Evolutionary conservation across 2,113 vertebrate species (phyloP).

Genomic region (Sceloporus tristichus): DNA sequence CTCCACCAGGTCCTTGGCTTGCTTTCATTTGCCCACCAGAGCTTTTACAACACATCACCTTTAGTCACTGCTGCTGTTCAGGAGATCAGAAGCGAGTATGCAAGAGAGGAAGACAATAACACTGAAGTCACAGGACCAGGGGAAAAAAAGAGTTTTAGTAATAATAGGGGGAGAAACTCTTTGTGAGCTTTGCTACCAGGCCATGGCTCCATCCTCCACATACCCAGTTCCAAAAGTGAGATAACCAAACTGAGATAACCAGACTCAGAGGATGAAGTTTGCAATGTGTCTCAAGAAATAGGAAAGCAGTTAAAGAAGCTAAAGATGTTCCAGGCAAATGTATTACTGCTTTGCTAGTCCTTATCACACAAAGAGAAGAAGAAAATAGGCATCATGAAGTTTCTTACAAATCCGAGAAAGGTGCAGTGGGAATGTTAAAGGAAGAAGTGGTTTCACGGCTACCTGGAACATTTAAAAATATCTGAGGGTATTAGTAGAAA

Average conservation of each 20-base stretch:
- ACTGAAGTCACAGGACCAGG: background rate
- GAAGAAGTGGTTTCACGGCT: conserved; percentile 5
- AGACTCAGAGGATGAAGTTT: background rate
- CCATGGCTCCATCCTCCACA: background rate
- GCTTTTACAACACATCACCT: background rate
- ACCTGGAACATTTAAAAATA: background rate
- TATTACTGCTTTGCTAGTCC: conserved; percentile 65
- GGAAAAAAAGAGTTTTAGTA: background rate
- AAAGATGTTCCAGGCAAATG: conserved; percentile 62
- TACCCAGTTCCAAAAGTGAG: background rate
- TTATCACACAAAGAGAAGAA: conserved; percentile 31
- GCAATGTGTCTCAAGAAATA: background rate
- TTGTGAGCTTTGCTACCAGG: background rate
- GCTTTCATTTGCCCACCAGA: background rate
- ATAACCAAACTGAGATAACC: conserved; percentile 8
- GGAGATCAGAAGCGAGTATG: background rate
- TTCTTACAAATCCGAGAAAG: conserved; percentile 38
- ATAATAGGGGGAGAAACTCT: background rate
- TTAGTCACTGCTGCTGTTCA: background rate
- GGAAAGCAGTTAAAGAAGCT: conserved; percentile 63
- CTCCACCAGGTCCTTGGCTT: background rate
- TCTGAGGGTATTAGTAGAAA: background rate
- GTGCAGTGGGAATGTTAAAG: conserved; percentile 12
- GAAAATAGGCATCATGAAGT: conserved; percentile 46
- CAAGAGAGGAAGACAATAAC: background rate